These are phyloP conservation scores for Cariama cristata DNA, from an alignment of 2,113 vertebrate genomes.

Conservation along the genomic window DNA sequence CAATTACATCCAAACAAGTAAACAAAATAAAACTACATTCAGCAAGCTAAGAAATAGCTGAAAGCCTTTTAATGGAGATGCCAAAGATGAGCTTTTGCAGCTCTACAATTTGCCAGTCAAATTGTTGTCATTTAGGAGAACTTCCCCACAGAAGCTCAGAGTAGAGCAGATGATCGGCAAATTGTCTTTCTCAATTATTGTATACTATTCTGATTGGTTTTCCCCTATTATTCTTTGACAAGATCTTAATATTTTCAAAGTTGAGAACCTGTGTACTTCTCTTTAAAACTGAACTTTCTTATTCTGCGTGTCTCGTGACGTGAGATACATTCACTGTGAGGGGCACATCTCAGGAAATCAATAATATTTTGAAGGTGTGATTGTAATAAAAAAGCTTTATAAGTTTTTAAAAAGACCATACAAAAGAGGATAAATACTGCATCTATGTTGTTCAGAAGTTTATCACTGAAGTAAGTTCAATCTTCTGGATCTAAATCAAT, in stretches of 20 bases:
- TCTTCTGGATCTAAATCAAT: constrained; percentile 9
- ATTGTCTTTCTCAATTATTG: constrained; percentile 12
- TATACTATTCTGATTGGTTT: constrained; percentile 12
- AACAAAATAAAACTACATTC: constrained; percentile 68
- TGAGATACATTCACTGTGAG: not conserved
- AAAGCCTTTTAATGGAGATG: constrained; percentile 63
- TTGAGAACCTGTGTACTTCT: not conserved
- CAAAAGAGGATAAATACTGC: not conserved
- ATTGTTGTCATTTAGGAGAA: constrained; percentile 53
- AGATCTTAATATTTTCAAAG: constrained; percentile 1
- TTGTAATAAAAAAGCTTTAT: not conserved
- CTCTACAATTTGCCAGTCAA: constrained; percentile 61
- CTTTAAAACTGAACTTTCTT: not conserved
- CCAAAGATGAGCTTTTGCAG: constrained; percentile 50
- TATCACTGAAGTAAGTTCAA: not conserved
- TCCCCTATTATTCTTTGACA: not conserved
- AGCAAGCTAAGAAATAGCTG: constrained; percentile 54
- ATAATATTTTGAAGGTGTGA: not conserved
- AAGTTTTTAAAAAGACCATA: not conserved
- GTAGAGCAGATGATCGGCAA: not conserved
- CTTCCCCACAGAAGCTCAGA: not conserved
- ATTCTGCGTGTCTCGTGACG: not conserved
- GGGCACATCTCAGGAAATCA: not conserved
- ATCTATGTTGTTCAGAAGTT: not conserved
- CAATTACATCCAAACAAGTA: constrained; percentile 67